Base-by-base conservation (phyloP, 2,797 vertebrate species). In the Myotis pilosus region DNA sequence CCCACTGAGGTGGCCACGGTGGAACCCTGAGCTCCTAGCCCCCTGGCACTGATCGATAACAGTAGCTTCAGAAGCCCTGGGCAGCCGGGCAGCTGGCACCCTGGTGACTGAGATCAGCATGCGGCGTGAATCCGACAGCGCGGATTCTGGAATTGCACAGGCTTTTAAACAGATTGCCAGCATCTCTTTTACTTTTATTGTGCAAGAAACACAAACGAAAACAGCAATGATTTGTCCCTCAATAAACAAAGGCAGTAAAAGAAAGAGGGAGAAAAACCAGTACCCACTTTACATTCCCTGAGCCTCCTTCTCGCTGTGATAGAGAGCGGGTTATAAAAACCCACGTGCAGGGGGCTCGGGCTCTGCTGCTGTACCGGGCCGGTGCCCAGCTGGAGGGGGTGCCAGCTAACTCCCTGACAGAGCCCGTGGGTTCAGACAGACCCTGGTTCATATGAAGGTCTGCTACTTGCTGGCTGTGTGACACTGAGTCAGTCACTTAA, bases 111-210 rank as follows among this genome's bases (percentile, higher is more conserved):
- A 13, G 36, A 92, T 72, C 23, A 6, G 74, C 1, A 13, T 0
- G 38, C 0, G 1, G 86, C 38, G 51, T 84, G 80, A 92, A 95
- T 76, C 71, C 2, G 25, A 64, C 57, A 51, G 94, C 62, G 79
- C 79, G 20, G 23, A 87, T 68, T 69, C 95, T 87, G 87, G 80
- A 64, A 91, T n/a, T n/a, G 72, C 23, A 2, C 3, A 71, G 89
- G 95, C 94, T 95, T 96, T 95, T 95, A 94, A 95, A 94, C 85
- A 97, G 87, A 96, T 89, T 96, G 96, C 96, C 55, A 23, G 94
- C 20, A 0, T 96, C 84, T 90, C 95, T 96, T 96, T 96, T 93
- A 91, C 95, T 97, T 97, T 96, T 94, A 97, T 91, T 95, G 96
- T 89, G 92, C 85, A 87, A 84, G 95, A 91, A 96, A 95, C 78